phyloP scores from a whole-genome alignment of 1,140 invertebrate species.

The Triops longicaudatus region DNA sequence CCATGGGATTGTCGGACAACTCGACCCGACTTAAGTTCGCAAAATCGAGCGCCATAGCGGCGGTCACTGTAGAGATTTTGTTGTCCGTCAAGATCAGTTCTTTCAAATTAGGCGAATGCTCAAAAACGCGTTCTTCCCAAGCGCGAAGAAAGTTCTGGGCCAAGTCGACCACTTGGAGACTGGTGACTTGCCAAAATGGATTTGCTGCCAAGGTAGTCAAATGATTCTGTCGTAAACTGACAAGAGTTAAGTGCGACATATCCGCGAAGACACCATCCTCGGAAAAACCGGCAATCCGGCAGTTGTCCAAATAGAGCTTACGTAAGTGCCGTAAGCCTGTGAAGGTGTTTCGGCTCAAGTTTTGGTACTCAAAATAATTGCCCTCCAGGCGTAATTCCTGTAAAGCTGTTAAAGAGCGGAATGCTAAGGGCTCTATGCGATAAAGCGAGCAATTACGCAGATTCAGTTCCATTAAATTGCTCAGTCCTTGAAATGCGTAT shows the following conservation, averaged over 20 bases:
- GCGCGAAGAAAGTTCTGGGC: constrained; percentile 43
- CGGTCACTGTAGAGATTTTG: constrained; percentile 45
- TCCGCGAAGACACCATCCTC: constrained; percentile 43
- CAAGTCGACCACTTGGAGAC: constrained; percentile 42
- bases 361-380: constrained; percentile 24
- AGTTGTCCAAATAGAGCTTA: constrained; percentile 43
- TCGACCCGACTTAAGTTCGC: constrained; percentile 41
- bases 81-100: constrained; percentile 43
- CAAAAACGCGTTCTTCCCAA: constrained; percentile 44
- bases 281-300: constrained; percentile 42
- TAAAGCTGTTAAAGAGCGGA: constrained; percentile 38
- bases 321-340: constrained; percentile 43
- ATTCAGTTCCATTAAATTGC: constrained; percentile 22
- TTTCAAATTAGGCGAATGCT: constrained; percentile 37
- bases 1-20: constrained; percentile 45
- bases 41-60: constrained; percentile 49
- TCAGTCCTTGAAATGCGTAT: constrained; percentile 16
- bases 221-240: constrained; percentile 44
- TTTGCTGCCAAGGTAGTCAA: constrained; percentile 40
- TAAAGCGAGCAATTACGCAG: constrained; percentile 22
- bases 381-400: constrained; percentile 31
- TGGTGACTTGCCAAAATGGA: constrained; percentile 41
- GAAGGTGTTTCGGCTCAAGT: constrained; percentile 36
- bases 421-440: constrained; percentile 31
- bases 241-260: constrained; percentile 43